Evolutionary conservation across 2,888 invertebrate genomes (phyloP), one percentile per base, ranked within the genome.

Genomic region (Heteromyza rotundicornis): DNA sequence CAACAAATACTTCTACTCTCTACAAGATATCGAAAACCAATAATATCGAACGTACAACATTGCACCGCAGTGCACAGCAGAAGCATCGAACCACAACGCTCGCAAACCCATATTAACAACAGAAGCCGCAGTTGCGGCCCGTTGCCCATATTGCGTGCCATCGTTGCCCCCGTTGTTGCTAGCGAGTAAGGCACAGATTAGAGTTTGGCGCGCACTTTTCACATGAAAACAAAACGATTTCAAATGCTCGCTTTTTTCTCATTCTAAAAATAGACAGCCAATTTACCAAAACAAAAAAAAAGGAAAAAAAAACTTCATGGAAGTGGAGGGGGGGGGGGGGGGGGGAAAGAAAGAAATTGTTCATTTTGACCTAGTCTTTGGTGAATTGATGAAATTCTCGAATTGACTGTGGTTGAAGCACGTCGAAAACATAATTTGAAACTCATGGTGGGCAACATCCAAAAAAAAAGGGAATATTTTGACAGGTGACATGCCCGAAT

Each of bases 361-460:
- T 40, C 14, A n/a, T 14, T 40, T 40, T 62, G 62, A 59, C 62
- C 62, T 40, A 55, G 59, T 55, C 54, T 49, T 32, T n/a, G 17
- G 19, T 5, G 32, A n/a, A 47, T 19, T 16, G 62, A 40, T 53
- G 27, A 61, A 57, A 60, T 27, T 50, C 36, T 36, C 17, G 54
- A 63, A 64, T 64, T 64, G 55, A 54, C 60, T 54, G 55, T n/a
- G n/a, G n/a, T 54, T 64, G 54, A 53, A 49, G 58, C 63, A 64
- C 63, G 57, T 60, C 55, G 49, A 40, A 27, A 23, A 51, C 57
- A 57, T 57, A 24, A 55, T 60, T 54, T 49, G 22, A 54, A 57
- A 24, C 60, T 22, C 54, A 40, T 16, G 59, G 19, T 53, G 24
- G 12, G 40, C 47, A 20, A 47, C 47, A 19, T 5, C 47, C 2